Evolutionary conservation across 1,140 invertebrate species (phyloP).

Genomic region (Tetramorium parvispinum): DNA sequence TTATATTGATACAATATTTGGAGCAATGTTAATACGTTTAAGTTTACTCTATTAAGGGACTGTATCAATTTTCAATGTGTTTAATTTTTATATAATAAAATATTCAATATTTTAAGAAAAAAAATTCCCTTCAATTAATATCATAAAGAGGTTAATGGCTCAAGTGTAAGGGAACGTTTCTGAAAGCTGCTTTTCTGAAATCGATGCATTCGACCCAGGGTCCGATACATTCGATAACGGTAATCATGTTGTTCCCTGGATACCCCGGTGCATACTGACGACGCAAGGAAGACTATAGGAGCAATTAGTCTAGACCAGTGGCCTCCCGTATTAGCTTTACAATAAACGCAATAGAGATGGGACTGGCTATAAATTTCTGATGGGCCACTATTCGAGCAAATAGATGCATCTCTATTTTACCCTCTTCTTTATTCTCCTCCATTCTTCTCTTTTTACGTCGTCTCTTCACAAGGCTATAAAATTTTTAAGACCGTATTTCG

Average conservation of each 20-base stretch:
- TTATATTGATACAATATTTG: background rate
- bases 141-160: background rate
- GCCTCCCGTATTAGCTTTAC: conserved; percentile 19
- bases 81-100: background rate
- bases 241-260: conserved; percentile 33
- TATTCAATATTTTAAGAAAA: background rate
- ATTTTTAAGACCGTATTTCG: conserved; percentile 37
- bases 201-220: background rate
- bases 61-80: background rate
- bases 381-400: conserved; percentile 23
- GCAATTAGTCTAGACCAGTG: conserved; percentile 31
- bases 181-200: background rate
- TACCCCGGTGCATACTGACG: conserved; percentile 6
- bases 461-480: conserved; percentile 15
- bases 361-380: conserved; percentile 35
- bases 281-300: conserved; percentile 20
- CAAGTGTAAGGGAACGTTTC: background rate
- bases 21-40: background rate
- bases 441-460: background rate
- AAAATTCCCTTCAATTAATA: background rate
- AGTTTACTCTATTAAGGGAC: background rate
- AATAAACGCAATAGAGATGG: conserved; percentile 41
- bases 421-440: background rate
- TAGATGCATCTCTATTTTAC: conserved; percentile 42
- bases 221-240: conserved; percentile 19